Evolutionary conservation across 1,140 invertebrate genomes (phyloP).

Genomic region (Battus philenor): DNA sequence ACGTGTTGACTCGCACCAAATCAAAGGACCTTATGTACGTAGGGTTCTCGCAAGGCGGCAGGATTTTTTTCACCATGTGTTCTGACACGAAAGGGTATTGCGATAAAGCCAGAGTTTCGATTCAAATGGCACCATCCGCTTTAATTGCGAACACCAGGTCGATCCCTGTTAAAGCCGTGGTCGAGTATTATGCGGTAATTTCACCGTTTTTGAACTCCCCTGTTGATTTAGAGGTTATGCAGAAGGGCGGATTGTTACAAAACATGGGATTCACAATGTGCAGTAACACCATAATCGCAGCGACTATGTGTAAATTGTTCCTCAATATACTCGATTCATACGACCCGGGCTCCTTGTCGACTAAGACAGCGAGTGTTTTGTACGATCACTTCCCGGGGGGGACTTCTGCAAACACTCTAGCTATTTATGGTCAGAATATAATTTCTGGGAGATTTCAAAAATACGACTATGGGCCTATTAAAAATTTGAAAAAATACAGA

Average conservation of each 20-base stretch:
- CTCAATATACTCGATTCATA: slow-evolving; percentile 1
- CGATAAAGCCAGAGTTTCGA: slow-evolving; percentile 2
- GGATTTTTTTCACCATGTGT: slow-evolving; percentile 14
- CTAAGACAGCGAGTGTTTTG: slow-evolving; percentile 25
- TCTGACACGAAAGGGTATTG: slow-evolving; percentile 18
- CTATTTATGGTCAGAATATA: background rate
- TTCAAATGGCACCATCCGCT: slow-evolving; percentile 18
- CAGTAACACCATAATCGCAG: slow-evolving; percentile 22
- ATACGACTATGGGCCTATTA: background rate
- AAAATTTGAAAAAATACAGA: background rate
- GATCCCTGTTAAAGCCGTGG: background rate
- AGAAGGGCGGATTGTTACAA: slow-evolving; percentile 28
- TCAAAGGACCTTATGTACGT: background rate
- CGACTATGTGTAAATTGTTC: slow-evolving; percentile 21
- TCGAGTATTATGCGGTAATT: too few species aligned
- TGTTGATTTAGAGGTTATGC: slow-evolving; percentile 33
- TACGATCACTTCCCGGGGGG: slow-evolving; percentile 57
- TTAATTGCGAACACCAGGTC: background rate
- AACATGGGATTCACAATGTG: slow-evolving; percentile 34
- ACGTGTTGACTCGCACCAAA: background rate
- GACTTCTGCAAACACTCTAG: background rate
- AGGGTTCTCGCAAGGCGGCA: slow-evolving; percentile 4
- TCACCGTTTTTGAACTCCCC: too few species aligned
- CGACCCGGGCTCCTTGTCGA: background rate
- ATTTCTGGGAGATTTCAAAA: background rate